Conservation (phyloP, 2,797 vertebrate genomes). For the Typhlichthys eigenmanni region DNA sequence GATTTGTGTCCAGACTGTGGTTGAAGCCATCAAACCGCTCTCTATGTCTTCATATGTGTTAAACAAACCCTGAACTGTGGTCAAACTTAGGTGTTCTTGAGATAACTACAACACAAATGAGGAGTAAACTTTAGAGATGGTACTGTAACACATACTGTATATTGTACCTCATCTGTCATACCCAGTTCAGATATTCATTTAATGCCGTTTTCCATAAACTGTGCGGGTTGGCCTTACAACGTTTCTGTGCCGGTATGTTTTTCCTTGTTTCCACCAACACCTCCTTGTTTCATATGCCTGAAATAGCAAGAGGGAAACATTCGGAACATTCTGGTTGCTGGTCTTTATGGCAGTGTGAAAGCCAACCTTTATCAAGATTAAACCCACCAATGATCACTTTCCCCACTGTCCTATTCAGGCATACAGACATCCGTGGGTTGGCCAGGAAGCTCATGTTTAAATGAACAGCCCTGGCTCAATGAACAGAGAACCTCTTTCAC, state of each 20-base stretch:
- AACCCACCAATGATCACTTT: slow-evolving; percentile 67
- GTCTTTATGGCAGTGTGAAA: slow-evolving; percentile 54
- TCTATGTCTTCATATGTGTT: too few relatives aligned
- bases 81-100: too few relatives aligned
- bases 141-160: too few relatives aligned
- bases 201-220: slow-evolving; percentile 15
- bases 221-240: slow-evolving; percentile 26
- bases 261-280: slow-evolving; percentile 40
- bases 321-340: slow-evolving; percentile 37
- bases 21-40: too few relatives aligned
- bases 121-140: too few relatives aligned
- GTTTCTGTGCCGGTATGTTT: slow-evolving; percentile 34
- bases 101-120: too few relatives aligned
- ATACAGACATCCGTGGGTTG: slow-evolving; percentile 59
- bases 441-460: slow-evolving; percentile 77
- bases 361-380: slow-evolving; percentile 72
- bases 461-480: slow-evolving; percentile 69
- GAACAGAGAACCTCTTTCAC: slow-evolving; percentile 75
- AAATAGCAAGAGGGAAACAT: slow-evolving; percentile 45
- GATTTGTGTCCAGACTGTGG: too few relatives aligned
- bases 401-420: slow-evolving; percentile 68
- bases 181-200: slow-evolving; percentile 4
- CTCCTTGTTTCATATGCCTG: slow-evolving; percentile 39
- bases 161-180: too few relatives aligned
- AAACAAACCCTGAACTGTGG: too few relatives aligned